Conservation (phyloP, 2,797 vertebrate genomes). For the Scolopax rusticola region DNA sequence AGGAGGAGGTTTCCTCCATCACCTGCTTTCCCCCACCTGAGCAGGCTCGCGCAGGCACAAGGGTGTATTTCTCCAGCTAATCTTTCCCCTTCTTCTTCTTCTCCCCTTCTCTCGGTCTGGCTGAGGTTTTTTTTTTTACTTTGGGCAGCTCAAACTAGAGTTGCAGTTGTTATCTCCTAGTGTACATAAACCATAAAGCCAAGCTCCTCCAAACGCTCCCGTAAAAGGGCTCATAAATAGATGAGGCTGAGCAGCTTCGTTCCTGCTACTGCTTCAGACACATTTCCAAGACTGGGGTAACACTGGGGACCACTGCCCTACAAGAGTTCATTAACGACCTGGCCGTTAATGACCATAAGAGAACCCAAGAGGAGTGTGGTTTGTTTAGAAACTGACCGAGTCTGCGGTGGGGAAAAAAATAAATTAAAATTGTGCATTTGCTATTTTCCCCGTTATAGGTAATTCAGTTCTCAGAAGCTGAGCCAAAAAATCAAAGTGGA, state of each 20-base stretch:
- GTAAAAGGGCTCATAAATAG: neutral
- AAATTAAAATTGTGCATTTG: constrained; percentile 54
- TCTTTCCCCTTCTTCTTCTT: neutral
- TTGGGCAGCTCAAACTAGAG: neutral
- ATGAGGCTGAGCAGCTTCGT: neutral
- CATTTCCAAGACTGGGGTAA: neutral
- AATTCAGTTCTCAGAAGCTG: constrained; percentile 77
- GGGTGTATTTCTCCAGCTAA: neutral
- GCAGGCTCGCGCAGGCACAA: constrained; percentile 1
- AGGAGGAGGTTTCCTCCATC: neutral
- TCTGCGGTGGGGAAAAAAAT: constrained; percentile 45
- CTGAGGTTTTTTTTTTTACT: neutral
- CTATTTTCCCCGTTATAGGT: constrained; percentile 74
- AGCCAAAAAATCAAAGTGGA: constrained; percentile 80
- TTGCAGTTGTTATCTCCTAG: neutral
- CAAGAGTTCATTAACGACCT: neutral
- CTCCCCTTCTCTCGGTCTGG: neutral
- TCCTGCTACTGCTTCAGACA: neutral
- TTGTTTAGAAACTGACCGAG: constrained; percentile 58
- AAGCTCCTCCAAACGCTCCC: neutral
- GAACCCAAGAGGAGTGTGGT: neutral
- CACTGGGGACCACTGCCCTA: neutral
- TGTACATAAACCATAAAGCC: neutral
- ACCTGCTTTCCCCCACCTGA: constrained; percentile 25
- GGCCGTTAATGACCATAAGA: neutral